Evolutionary conservation across 2,113 vertebrate genomes (phyloP).

Genomic region (Dipodomys stephensi): DNA sequence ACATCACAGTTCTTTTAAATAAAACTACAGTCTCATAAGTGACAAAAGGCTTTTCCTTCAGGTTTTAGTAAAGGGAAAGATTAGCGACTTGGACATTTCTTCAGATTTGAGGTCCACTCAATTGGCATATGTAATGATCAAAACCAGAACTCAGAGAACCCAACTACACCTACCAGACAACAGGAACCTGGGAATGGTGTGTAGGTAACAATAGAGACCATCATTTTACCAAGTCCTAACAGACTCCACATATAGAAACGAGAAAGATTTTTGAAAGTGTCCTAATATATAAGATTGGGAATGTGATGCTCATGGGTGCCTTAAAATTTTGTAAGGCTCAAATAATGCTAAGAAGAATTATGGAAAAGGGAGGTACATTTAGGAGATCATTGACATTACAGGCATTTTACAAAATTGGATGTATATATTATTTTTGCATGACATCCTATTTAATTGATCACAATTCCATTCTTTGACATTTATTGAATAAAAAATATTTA

Average conservation of each 20-base stretch:
- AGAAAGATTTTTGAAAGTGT: neutral
- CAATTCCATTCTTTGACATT: slow-evolving; percentile 5
- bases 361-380: neutral
- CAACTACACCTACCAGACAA: neutral
- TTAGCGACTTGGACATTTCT: neutral
- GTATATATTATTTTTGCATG: neutral
- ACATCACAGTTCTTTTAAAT: neutral
- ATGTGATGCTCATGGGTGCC: neutral
- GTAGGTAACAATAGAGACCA: neutral
- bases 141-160: neutral
- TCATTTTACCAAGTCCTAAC: accelerated
- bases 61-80: neutral
- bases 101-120: neutral
- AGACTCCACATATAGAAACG: neutral
- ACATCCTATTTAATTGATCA: neutral
- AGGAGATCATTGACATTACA: neutral
- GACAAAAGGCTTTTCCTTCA: neutral
- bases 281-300: neutral
- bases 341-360: neutral
- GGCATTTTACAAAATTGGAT: neutral
- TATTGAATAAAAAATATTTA: slow-evolving; percentile 11
- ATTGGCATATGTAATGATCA: neutral
- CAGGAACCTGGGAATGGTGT: neutral
- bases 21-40: neutral
- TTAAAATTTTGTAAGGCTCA: neutral